These are phyloP conservation scores for Seriola rivoliana DNA, from an alignment of 2,113 vertebrate species.

Conservation along the genomic window DNA sequence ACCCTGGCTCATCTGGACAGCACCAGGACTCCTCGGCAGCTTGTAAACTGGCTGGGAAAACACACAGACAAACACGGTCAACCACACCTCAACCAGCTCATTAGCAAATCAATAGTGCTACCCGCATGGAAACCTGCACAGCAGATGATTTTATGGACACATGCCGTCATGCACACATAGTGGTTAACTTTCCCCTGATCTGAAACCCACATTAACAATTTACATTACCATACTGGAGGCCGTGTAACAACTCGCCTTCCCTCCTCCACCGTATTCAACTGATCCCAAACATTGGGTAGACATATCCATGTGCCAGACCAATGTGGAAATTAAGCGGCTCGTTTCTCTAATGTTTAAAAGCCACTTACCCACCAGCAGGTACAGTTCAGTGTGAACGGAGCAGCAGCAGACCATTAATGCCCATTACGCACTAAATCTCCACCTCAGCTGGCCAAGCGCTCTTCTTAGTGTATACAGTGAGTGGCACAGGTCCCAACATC, in stretches of 20 bases:
- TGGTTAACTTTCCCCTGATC: conserved; percentile 70
- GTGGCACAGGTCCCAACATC: conserved; percentile 79
- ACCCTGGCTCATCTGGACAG: conserved; percentile 76
- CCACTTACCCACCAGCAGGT: conserved; percentile 72
- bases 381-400: conserved; percentile 60
- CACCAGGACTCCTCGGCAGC: conserved; percentile 70
- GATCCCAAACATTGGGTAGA: conserved; percentile 69
- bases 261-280: conserved; percentile 37
- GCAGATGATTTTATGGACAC: conserved; percentile 74
- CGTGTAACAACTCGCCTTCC: conserved; percentile 39
- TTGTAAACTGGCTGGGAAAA: conserved; percentile 74
- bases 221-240: conserved; percentile 59
- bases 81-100: conserved; percentile 75
- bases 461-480: conserved; percentile 56
- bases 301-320: conserved; percentile 67
- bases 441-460: conserved; percentile 59
- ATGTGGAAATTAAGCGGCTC: conserved; percentile 71
- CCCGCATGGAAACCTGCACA: conserved; percentile 67
- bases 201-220: conserved; percentile 76
- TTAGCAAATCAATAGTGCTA: conserved; percentile 75
- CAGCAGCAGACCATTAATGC: conserved; percentile 65
- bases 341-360: conserved; percentile 70
- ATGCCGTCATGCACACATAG: conserved; percentile 53
- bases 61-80: conserved; percentile 74
- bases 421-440: conserved; percentile 65